Evolutionary conservation across 2,888 invertebrate genomes (phyloP).

Genomic region (Linnaemya tessellans): DNA sequence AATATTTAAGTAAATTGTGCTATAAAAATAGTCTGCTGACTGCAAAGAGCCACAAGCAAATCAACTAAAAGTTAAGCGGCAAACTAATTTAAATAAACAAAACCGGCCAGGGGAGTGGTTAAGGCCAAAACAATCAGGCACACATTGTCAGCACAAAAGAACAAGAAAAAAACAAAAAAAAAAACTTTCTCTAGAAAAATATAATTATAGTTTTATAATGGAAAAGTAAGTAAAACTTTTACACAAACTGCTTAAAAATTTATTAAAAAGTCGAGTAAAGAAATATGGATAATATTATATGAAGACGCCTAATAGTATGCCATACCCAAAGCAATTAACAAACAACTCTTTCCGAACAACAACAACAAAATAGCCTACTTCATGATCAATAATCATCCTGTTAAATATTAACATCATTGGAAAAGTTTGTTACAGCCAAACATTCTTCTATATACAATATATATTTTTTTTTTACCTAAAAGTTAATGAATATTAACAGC

Average conservation of each 20-base stretch:
- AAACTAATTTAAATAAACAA: constrained; percentile 59
- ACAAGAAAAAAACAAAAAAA: constrained; percentile 27
- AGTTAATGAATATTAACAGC: constrained; percentile 43
- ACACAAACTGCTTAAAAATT: constrained; percentile 11
- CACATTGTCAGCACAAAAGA: constrained; percentile 18
- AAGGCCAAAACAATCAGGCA: neutral
- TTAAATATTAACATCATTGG: constrained; percentile 10
- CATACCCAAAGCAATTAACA: constrained; percentile 29
- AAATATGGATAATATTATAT: neutral
- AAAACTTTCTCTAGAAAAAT: neutral
- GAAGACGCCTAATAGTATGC: neutral
- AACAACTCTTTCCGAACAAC: neutral
- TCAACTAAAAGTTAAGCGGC: constrained; percentile 23
- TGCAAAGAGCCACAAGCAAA: constrained; percentile 25
- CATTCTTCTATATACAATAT: neutral
- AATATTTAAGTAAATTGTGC: constrained; percentile 46
- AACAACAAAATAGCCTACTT: neutral
- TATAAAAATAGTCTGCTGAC: neutral
- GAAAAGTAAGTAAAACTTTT: neutral
- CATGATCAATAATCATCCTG: constrained; percentile 27
- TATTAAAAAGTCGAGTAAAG: neutral
- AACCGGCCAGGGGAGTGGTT: constrained; percentile 28
- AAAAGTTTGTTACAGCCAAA: constrained; percentile 31
- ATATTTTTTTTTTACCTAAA: constrained; percentile 9
- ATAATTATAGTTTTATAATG: constrained; percentile 46